Evolutionary conservation across 2,113 vertebrate species (phyloP).

Genomic region (Cryptotis parvus): DNA sequence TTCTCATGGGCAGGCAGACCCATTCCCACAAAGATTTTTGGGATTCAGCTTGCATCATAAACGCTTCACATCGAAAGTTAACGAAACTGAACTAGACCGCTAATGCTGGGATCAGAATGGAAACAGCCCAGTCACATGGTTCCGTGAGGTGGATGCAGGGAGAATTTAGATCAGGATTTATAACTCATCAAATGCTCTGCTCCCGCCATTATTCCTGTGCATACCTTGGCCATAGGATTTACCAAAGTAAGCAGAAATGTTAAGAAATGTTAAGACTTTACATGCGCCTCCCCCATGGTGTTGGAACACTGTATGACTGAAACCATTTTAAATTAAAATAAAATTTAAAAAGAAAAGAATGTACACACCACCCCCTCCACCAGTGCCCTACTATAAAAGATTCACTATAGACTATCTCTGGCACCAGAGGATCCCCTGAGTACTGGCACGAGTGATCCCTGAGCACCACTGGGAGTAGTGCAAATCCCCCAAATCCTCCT

Average conservation of each 20-base stretch:
- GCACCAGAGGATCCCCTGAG: not conserved
- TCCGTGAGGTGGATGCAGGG: not conserved
- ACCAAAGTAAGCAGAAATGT: not conserved
- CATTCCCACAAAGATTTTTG: not conserved
- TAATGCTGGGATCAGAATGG: not conserved
- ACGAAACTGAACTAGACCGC: not conserved
- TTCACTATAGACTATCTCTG: not conserved
- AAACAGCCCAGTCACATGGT: not conserved
- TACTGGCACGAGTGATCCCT: no score
- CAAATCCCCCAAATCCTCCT: not conserved
- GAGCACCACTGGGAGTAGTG: no score
- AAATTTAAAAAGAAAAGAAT: no score
- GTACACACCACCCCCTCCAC: not conserved
- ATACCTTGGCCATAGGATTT: slow-evolving; percentile 25
- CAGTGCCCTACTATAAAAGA: not conserved
- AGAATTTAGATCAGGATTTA: slow-evolving; percentile 6
- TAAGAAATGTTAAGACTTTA: not conserved
- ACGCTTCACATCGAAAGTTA: not conserved
- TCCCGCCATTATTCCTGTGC: not conserved
- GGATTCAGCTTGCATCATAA: not conserved
- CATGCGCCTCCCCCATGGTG: no score
- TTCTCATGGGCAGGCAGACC: not conserved
- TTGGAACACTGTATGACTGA: no score
- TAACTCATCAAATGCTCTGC: not conserved
- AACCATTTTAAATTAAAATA: no score